A percentile compares a stretch with the other conserved stretches of the same genome.
Conservation (phyloP, 2,797 vertebrate species). For the Eulemur rubriventer region DNA sequence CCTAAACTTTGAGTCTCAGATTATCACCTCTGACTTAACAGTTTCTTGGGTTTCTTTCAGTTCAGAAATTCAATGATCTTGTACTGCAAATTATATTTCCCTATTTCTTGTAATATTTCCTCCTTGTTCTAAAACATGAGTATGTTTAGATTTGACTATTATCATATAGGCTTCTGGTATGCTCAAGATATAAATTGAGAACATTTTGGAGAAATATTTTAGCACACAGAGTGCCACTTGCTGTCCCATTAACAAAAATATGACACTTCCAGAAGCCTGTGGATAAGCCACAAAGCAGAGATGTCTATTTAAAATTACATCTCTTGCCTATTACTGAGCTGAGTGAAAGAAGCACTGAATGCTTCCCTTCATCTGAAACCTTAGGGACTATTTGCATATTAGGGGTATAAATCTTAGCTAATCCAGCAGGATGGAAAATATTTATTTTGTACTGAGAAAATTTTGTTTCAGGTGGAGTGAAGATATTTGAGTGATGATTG, state of each 20-base stretch:
- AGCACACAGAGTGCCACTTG: neutral
- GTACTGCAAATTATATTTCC: neutral
- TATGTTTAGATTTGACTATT: slow-evolving; percentile 3
- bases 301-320: slow-evolving; percentile 5
- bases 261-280: neutral
- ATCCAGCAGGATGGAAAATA: slow-evolving; percentile 47
- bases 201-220: neutral
- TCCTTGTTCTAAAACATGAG: neutral
- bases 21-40: neutral
- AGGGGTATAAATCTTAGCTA: slow-evolving; percentile 56
- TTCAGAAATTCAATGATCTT: neutral
- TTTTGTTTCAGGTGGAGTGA: slow-evolving; percentile 52
- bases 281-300: slow-evolving; percentile 17
- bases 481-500: slow-evolving; percentile 53
- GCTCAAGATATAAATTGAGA: slow-evolving; percentile 7
- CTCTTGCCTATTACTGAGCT: neutral
- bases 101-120: neutral
- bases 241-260: neutral
- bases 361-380: slow-evolving; percentile 44
- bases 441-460: slow-evolving; percentile 62
- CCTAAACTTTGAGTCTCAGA: neutral
- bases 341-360: neutral
- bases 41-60: neutral
- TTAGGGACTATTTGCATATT: slow-evolving; percentile 36
- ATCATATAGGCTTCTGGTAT: neutral